A percentile compares a stretch with the other conserved stretches of the same genome.
Evolutionary conservation across 2,113 vertebrate species (phyloP).

Genomic region (Mirounga angustirostris): DNA sequence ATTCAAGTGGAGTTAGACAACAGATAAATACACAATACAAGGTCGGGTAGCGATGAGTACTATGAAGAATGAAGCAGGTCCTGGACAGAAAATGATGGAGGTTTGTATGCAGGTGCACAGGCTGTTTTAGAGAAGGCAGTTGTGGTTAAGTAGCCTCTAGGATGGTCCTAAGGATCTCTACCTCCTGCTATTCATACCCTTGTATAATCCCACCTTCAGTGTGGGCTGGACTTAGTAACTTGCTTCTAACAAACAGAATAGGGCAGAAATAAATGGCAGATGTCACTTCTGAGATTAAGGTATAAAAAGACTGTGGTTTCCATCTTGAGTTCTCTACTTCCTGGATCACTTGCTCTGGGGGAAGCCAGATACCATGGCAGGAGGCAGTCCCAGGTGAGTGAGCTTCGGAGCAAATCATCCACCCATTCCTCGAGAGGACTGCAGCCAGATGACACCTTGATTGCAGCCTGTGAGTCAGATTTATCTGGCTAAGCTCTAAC

Average conservation of each 20-base stretch:
- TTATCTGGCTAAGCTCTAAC: neutral
- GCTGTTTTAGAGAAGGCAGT: neutral
- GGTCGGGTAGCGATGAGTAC: neutral
- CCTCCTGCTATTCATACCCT: neutral
- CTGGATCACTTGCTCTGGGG: neutral
- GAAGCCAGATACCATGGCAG: neutral
- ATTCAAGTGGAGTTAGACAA: neutral
- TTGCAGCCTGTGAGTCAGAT: neutral
- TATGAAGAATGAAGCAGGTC: neutral
- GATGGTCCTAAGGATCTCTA: neutral
- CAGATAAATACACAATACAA: neutral
- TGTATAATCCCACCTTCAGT: neutral
- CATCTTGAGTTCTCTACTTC: neutral
- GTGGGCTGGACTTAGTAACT: neutral
- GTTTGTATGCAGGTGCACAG: neutral
- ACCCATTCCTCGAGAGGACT: neutral
- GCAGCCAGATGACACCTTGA: neutral
- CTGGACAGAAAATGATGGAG: neutral
- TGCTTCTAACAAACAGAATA: neutral
- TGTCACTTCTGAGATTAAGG: neutral
- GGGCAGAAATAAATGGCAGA: neutral
- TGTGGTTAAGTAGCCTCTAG: neutral
- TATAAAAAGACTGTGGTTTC: conserved; percentile 1
- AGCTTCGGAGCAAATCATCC: neutral
- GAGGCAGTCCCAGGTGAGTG: neutral